Percentiles rank a stretch among this genome's conserved stretches.
phyloP scores from a whole-genome alignment of 1,140 invertebrate genomes.

The Anagrus nilaparvatae region DNA sequence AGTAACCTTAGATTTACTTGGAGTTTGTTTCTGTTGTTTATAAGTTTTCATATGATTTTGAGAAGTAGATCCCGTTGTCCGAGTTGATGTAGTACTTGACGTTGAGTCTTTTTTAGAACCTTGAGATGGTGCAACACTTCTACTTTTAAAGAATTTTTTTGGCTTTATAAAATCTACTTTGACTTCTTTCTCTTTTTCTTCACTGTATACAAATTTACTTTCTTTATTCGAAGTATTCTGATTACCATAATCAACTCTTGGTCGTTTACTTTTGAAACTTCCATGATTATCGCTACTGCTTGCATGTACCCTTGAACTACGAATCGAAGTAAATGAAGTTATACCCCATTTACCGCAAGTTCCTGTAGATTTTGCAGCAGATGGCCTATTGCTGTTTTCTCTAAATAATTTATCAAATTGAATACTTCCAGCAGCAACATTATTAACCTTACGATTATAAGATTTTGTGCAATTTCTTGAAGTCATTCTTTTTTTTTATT shows the following conservation, averaged over 20 bases:
- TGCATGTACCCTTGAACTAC: conserved; percentile 65
- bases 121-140: conserved; percentile 50
- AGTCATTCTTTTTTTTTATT: no score
- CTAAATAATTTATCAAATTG: conserved; percentile 70
- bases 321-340: conserved; percentile 82
- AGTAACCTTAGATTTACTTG: no score
- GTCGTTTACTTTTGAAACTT: conserved; percentile 28
- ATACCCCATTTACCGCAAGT: conserved; percentile 89
- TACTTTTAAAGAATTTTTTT: conserved; percentile 85
- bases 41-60: no score
- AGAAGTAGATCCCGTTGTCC: no score
- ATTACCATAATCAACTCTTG: conserved; percentile 37
- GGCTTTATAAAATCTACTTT: conserved; percentile 48
- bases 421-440: conserved; percentile 48
- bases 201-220: conserved; percentile 40
- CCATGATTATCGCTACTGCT: conserved; percentile 34
- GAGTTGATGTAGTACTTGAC: no score
- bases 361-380: conserved; percentile 76
- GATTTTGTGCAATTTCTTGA: conserved; percentile 49
- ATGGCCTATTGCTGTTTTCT: conserved; percentile 79
- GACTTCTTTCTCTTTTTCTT: conserved; percentile 32
- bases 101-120: conserved; percentile 23
- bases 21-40: no score
- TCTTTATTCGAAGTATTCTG: conserved; percentile 35
- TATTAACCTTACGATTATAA: conserved; percentile 42